A percentile compares a stretch with the other conserved stretches of the same genome.
These are phyloP conservation scores for Hydropsyche tenuis DNA, from an alignment of 1,140 invertebrate genomes.

Conservation along the genomic window DNA sequence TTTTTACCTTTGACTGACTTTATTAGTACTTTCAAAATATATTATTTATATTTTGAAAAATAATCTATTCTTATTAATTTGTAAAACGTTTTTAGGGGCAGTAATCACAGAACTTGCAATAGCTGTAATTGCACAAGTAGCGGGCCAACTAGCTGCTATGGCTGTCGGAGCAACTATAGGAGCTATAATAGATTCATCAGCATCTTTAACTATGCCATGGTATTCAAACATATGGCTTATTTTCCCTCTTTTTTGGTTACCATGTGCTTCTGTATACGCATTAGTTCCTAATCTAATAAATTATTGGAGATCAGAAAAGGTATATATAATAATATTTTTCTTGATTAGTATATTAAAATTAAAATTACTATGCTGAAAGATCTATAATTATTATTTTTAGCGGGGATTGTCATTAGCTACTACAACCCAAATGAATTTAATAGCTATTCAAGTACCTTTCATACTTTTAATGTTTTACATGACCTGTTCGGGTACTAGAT, in stretches of 20 bases:
- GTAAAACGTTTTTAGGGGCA: conserved; percentile 18
- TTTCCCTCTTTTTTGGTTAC: conserved; percentile 47
- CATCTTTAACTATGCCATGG: conserved; percentile 45
- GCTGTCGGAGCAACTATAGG: conserved; percentile 28
- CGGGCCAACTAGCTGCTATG: conserved; percentile 32
- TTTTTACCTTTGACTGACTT: too few relatives aligned
- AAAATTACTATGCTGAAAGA: not conserved
- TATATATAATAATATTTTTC: too few relatives aligned
- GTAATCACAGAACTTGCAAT: conserved; percentile 38
- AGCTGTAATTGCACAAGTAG: conserved; percentile 26
- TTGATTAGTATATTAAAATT: not conserved
- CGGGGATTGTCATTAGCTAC: conserved; percentile 30
- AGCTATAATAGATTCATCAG: conserved; percentile 35
- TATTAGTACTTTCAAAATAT: too few relatives aligned
- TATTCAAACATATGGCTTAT: conserved; percentile 45
- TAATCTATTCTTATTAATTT: too few relatives aligned
- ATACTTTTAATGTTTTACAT: conserved; percentile 34
- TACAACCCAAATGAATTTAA: conserved; percentile 43
- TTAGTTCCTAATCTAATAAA: conserved; percentile 24
- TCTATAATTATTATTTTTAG: conserved; percentile 28
- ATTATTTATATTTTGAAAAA: too few relatives aligned
- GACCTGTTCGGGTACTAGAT: conserved; percentile 33
- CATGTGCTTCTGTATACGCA: conserved; percentile 23
- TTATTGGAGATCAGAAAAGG: conserved; percentile 36
- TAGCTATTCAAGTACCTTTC: conserved; percentile 37